phyloP scores from a whole-genome alignment of 2,888 invertebrate genomes.

The Smittia aterrima region DNA sequence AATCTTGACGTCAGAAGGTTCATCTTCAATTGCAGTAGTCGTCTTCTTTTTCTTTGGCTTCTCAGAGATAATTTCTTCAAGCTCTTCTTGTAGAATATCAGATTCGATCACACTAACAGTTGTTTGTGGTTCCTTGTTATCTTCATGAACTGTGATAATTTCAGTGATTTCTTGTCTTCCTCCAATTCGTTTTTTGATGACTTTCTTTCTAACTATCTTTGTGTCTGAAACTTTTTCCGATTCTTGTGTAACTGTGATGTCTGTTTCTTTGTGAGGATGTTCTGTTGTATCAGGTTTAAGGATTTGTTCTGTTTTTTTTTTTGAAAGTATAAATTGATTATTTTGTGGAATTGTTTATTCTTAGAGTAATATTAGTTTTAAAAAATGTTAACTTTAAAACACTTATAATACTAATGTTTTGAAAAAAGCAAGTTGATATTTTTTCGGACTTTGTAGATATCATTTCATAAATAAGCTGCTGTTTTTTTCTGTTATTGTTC shows the following conservation, averaged over 20 bases:
- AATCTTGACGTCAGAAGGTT: slow-evolving; percentile 44
- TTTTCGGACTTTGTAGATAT: no score
- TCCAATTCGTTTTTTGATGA: slow-evolving; percentile 50
- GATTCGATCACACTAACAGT: slow-evolving; percentile 43
- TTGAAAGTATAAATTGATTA: not conserved
- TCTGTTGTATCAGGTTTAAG: slow-evolving; percentile 45
- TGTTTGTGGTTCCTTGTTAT: slow-evolving; percentile 43
- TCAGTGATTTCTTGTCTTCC: slow-evolving; percentile 54
- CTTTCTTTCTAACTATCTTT: slow-evolving; percentile 47
- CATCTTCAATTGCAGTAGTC: slow-evolving; percentile 43
- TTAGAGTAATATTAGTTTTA: no score
- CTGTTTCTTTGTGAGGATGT: slow-evolving; percentile 48
- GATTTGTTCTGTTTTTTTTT: no score
- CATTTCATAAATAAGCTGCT: no score
- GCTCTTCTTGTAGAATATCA: slow-evolving; percentile 41
- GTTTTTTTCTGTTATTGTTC: no score
- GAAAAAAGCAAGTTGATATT: no score
- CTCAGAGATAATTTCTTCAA: slow-evolving; percentile 43
- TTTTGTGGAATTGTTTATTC: no score
- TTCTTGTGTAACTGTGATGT: slow-evolving; percentile 45
- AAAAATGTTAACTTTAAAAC: no score
- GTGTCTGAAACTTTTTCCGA: slow-evolving; percentile 39
- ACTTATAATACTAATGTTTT: no score
- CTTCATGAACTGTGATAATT: slow-evolving; percentile 54
- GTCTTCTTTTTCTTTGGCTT: slow-evolving; percentile 7